Percentiles rank a stretch among this genome's conserved stretches.
Evolutionary conservation across 2,888 invertebrate genomes (phyloP).

Genomic region (Diarsia dahlii): DNA sequence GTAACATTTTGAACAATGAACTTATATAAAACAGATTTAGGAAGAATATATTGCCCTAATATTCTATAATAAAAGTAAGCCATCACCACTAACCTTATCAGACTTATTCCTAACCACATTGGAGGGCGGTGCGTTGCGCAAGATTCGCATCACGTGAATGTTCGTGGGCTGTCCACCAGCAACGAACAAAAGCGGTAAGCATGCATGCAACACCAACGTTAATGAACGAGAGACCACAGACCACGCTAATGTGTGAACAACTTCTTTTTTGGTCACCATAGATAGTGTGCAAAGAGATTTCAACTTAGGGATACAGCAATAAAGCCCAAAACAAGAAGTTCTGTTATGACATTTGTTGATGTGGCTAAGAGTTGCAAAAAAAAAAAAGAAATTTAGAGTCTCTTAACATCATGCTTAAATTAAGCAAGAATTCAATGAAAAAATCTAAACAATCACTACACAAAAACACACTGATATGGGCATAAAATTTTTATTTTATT

Average conservation of each 20-base stretch:
- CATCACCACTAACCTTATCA: constrained; percentile 93
- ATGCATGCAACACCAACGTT: constrained; percentile 84
- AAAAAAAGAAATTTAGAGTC: constrained; percentile 16
- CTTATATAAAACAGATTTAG: background rate
- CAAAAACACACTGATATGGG: constrained; percentile 70
- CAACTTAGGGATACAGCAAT: background rate
- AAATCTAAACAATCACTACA: constrained; percentile 61
- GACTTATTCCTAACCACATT: constrained; percentile 96
- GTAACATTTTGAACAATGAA: too few relatives aligned
- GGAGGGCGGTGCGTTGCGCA: constrained; percentile 96
- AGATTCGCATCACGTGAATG: constrained; percentile 94
- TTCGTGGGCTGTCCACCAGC: constrained; percentile 92
- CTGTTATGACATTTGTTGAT: constrained; percentile 1
- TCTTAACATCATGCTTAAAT: constrained; percentile 19
- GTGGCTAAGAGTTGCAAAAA: constrained; percentile 17
- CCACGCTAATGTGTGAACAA: constrained; percentile 26
- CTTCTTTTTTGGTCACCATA: constrained; percentile 14
- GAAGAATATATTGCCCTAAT: background rate
- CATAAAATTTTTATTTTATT: constrained; percentile 72
- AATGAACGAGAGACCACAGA: constrained; percentile 56
- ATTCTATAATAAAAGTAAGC: constrained; percentile 38
- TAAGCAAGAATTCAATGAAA: constrained; percentile 17
- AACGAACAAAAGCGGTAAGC: constrained; percentile 75
- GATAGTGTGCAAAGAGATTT: background rate
- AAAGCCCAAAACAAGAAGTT: constrained; percentile 20